These are phyloP conservation scores for Tokudaia tokunoshimensis DNA, from an alignment of 2,797 vertebrate genomes.

Conservation along the genomic window DNA sequence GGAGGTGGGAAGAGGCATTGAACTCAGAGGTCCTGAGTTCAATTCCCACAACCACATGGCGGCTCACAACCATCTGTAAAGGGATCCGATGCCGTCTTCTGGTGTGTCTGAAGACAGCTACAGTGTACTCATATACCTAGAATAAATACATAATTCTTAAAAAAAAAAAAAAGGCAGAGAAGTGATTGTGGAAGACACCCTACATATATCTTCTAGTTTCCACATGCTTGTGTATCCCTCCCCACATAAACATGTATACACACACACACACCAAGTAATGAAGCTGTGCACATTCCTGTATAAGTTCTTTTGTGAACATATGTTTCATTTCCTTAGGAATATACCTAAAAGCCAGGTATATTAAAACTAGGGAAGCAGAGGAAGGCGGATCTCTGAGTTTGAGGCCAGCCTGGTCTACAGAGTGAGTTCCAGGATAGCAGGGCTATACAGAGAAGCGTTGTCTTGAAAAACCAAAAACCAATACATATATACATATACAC, in stretches of 20 bases:
- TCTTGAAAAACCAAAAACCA: not conserved
- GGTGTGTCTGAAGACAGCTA: no score
- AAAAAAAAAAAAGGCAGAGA: not conserved
- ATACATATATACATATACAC: not conserved
- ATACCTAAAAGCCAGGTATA: not conserved
- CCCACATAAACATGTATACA: not conserved
- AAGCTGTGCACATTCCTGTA: not conserved
- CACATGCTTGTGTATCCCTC: not conserved
- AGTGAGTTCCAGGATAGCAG: not conserved
- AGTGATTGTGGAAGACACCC: not conserved
- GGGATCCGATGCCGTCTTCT: no score
- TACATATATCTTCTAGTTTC: not conserved
- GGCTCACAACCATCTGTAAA: no score
- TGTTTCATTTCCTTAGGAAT: slow-evolving; percentile 36
- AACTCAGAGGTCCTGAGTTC: no score
- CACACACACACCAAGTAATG: not conserved
- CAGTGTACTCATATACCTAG: no score
- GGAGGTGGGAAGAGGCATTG: not conserved
- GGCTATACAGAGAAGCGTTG: not conserved
- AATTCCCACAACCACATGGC: not conserved
- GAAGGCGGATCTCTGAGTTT: not conserved
- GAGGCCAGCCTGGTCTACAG: not conserved
- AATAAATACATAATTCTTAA: no score
- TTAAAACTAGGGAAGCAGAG: not conserved
- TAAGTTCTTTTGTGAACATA: not conserved